Evolutionary conservation across 2,113 vertebrate genomes (phyloP), one percentile per base, ranked within the genome.

Genomic region (Lepisosteus osseus): DNA sequence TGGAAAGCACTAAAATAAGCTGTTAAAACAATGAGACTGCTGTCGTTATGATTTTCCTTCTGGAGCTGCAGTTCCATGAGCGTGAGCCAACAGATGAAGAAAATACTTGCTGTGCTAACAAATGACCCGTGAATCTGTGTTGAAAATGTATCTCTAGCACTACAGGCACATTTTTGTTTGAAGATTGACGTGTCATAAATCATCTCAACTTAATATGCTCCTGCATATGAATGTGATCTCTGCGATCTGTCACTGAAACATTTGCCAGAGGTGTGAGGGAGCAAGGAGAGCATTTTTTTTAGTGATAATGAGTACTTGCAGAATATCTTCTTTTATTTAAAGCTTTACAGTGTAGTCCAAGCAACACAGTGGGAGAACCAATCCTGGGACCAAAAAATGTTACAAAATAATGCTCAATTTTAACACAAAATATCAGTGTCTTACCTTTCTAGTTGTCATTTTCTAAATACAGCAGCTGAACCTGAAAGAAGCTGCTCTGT

Each of bases 131-230:
- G 56, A 59, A 12, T 59, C 56, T 59, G 12, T 59, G 13, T 59
- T 59, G 56, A 59, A 13, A 13, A 59, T 59, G 3, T 59, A n/a
- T 59, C 56, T 59, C 56, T 12, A 14, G 56, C 4, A 59, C 56
- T 59, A 59, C 56, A 59, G 3, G 13, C 47, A 51, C 47, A 51
- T 59, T 59, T 59, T 59, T 59, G 56, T 59, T 59, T 59, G 56
- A 59, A 8, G 56, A 59, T 12, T 59, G 56, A 59, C 56, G n/a
- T 59, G 56, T 59, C 56, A 59, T 59, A 59, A 59, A 59, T 59
- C 56, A 59, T 59, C 56, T 59, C 56, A 8, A 3, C 56, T 59
- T 59, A 12, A n/a, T 59, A 59, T 59, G 1, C n/a, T 11, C 56
- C 1, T 59, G 56, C 11, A 59, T 59, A 59, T 59, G 56, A 59